These are phyloP conservation scores for Malurus elegans DNA, from an alignment of 2,113 vertebrate genomes.

Conservation along the genomic window DNA sequence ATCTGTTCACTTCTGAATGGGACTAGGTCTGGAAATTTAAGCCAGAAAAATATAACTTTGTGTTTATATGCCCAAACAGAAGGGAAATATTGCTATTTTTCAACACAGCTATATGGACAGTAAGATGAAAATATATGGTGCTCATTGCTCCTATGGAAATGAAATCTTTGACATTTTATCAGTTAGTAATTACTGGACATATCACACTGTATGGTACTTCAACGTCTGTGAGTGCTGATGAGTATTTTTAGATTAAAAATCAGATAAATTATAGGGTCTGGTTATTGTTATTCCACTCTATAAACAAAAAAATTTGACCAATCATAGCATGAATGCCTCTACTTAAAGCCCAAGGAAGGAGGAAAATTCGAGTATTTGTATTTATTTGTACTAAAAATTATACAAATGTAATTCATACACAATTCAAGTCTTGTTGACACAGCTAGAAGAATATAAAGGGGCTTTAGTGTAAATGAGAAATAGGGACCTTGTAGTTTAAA, in stretches of 20 bases:
- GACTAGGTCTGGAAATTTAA: neutral
- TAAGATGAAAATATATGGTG: neutral
- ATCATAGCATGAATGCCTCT: neutral
- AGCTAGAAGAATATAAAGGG: neutral
- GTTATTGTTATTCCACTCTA: neutral
- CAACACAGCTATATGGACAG: neutral
- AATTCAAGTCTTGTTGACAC: neutral
- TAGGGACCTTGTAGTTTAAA: neutral
- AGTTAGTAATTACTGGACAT: neutral
- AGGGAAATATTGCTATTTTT: neutral
- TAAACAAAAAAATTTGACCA: neutral
- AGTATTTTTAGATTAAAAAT: neutral
- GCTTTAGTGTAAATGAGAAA: neutral
- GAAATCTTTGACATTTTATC: neutral
- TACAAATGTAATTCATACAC: neutral
- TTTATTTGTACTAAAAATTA: neutral
- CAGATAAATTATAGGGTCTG: neutral
- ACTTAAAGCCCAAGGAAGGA: neutral
- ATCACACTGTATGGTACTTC: neutral
- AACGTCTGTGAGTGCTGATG: neutral
- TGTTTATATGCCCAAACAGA: neutral
- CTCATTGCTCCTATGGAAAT: neutral
- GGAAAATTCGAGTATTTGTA: neutral
- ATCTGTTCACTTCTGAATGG: neutral
- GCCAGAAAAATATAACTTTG: neutral